Conservation (phyloP, 2,888 invertebrate species). For the Cheilosia variabilis region DNA sequence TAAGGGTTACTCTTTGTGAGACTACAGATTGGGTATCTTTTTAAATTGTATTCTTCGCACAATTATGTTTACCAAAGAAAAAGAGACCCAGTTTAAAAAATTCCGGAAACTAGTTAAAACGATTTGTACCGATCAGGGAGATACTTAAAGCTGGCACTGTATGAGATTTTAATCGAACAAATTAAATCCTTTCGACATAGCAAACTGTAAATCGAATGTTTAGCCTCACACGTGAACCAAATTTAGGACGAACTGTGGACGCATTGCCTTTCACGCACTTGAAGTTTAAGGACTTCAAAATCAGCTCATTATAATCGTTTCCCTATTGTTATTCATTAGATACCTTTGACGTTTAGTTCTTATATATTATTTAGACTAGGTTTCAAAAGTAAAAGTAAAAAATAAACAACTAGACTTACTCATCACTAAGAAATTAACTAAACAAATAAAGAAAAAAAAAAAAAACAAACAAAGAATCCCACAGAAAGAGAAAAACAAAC, state of each 20-base stretch:
- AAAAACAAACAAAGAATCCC: slow-evolving; percentile 49
- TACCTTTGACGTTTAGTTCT: slow-evolving; percentile 54
- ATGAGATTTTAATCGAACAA: no score
- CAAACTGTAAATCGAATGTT: no score
- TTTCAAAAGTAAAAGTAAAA: slow-evolving; percentile 37
- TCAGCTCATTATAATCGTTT: background rate
- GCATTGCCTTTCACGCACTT: background rate
- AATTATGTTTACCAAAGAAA: no score
- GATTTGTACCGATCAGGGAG: no score
- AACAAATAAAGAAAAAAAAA: slow-evolving; percentile 41
- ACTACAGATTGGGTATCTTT: no score
- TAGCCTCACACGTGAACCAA: no score
- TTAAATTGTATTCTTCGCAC: no score
- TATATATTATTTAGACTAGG: slow-evolving; percentile 54
- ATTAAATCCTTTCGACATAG: no score
- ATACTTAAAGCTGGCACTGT: no score
- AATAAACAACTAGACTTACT: slow-evolving; percentile 50
- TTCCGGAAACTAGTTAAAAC: no score
- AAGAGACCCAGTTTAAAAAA: no score
- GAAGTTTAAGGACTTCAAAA: background rate
- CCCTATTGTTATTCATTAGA: background rate
- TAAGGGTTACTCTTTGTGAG: no score
- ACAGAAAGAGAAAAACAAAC: slow-evolving; percentile 53
- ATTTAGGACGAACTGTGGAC: background rate
- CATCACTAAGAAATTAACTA: slow-evolving; percentile 55